Evolutionary conservation across 2,888 invertebrate genomes (phyloP).

Genomic region (Bombyx huttoni): DNA sequence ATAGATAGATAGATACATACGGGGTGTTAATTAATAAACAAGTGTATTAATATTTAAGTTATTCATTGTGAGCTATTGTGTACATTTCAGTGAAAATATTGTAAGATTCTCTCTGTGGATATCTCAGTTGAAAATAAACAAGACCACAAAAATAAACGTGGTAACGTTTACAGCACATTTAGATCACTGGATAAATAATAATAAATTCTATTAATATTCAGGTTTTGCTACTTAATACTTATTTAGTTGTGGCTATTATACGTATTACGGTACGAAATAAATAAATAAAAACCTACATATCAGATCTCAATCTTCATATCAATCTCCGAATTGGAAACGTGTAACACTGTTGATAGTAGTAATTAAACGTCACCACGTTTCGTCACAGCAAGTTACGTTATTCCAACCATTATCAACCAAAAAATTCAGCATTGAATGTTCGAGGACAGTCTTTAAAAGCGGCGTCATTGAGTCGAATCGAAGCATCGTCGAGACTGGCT

Average conservation of each 20-base stretch:
- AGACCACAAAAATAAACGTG: neutral
- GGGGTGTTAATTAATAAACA: neutral
- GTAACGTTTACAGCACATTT: neutral
- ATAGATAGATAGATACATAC: neutral
- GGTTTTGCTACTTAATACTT: too few relatives aligned
- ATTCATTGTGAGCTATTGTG: neutral
- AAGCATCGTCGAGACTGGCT: constrained; percentile 52
- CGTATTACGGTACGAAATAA: too few relatives aligned
- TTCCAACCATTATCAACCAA: constrained; percentile 49
- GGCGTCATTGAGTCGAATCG: constrained; percentile 61
- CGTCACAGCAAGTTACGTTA: constrained; percentile 65
- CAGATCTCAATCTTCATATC: too few relatives aligned
- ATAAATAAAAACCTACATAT: too few relatives aligned
- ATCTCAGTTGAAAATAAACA: neutral
- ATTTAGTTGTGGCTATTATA: too few relatives aligned
- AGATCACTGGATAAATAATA: too few relatives aligned
- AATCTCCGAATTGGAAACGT: neutral
- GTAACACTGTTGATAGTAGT: constrained; percentile 2
- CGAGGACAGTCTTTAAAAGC: constrained; percentile 51
- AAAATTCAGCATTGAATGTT: constrained; percentile 45
- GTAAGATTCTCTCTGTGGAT: neutral
- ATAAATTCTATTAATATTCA: too few relatives aligned
- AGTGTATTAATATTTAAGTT: neutral
- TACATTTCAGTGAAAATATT: neutral
- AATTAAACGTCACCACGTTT: constrained; percentile 58